phyloP scores from a whole-genome alignment of 1,140 invertebrate genomes.

The Ceratina calcarata region DNA sequence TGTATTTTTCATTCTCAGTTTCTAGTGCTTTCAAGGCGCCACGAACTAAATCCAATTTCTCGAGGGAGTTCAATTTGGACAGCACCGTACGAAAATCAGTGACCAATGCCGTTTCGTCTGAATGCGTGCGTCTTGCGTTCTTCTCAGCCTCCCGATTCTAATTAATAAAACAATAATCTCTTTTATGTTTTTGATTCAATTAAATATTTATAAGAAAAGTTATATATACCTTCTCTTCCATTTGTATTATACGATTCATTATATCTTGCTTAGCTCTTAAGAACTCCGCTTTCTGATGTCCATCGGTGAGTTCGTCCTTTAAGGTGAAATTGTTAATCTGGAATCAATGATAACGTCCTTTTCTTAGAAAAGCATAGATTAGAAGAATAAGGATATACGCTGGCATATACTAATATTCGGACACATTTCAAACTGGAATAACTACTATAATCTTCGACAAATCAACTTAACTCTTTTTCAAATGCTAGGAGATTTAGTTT shows the following conservation, averaged over 20 bases:
- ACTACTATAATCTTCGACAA: too few species aligned
- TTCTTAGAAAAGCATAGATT: too few species aligned
- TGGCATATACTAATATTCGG: too few species aligned
- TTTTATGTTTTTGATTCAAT: too few species aligned
- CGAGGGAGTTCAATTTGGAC: slow-evolving; percentile 76
- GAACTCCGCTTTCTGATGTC: slow-evolving; percentile 73
- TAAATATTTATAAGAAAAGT: background rate
- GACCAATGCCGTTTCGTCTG: slow-evolving; percentile 72
- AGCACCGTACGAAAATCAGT: slow-evolving; percentile 75
- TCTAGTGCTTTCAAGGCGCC: slow-evolving; percentile 79
- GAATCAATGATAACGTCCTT: background rate
- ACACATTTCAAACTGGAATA: too few species aligned
- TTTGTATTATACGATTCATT: slow-evolving; percentile 78
- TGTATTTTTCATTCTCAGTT: slow-evolving; percentile 73
- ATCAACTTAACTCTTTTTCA: too few species aligned
- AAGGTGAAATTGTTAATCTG: slow-evolving; percentile 53
- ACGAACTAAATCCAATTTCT: slow-evolving; percentile 75
- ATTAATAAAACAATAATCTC: slow-evolving; percentile 8
- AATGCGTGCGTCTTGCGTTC: slow-evolving; percentile 72
- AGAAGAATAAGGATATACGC: too few species aligned
- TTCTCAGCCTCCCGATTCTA: slow-evolving; percentile 74
- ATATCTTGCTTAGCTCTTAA: slow-evolving; percentile 77
- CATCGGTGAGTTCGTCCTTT: slow-evolving; percentile 72
- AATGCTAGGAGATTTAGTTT: too few species aligned
- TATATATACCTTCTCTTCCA: slow-evolving; percentile 75